Conservation (phyloP, 2,797 vertebrate genomes). For the Triplophysa yarkandensis region DNA sequence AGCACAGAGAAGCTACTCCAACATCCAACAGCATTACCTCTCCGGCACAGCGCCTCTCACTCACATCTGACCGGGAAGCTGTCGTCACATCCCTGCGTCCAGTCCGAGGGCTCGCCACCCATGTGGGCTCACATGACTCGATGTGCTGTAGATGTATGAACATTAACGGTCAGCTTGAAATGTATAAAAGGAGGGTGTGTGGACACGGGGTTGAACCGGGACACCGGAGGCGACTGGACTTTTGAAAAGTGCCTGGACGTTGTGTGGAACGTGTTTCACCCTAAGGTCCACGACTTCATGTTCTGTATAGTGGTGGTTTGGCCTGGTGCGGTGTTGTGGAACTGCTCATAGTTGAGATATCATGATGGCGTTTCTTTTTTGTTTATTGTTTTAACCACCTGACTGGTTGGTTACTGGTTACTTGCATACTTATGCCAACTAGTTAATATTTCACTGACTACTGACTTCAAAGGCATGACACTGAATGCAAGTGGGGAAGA, state of each 20-base stretch:
- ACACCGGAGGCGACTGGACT: constrained; percentile 22
- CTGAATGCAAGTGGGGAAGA: constrained; percentile 30
- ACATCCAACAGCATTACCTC: constrained; percentile 61
- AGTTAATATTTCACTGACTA: constrained; percentile 22
- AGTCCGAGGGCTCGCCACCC: constrained; percentile 14
- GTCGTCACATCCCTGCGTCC: not conserved
- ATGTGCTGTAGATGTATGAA: constrained; percentile 15
- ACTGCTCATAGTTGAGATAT: constrained; percentile 7
- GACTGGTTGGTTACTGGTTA: constrained; percentile 7
- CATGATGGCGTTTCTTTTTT: not conserved
- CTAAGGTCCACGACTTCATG: constrained; percentile 16
- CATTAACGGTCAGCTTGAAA: constrained; percentile 19
- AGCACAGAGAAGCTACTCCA: constrained; percentile 65
- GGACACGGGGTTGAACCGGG: constrained; percentile 29
- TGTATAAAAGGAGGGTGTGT: constrained; percentile 34
- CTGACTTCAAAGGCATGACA: constrained; percentile 21
- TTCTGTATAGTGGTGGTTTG: not conserved
- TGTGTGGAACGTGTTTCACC: constrained; percentile 22
- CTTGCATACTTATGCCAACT: constrained; percentile 15
- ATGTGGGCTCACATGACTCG: constrained; percentile 27
- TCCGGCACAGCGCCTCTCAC: constrained; percentile 56
- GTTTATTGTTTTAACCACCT: not conserved
- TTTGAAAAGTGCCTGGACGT: constrained; percentile 41
- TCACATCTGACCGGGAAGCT: constrained; percentile 55
- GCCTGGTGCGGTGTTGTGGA: constrained; percentile 24